Evolutionary conservation across 92 coral and sea anemone species (phyloP).

Genomic region (Isaurus tuberculatus): DNA sequence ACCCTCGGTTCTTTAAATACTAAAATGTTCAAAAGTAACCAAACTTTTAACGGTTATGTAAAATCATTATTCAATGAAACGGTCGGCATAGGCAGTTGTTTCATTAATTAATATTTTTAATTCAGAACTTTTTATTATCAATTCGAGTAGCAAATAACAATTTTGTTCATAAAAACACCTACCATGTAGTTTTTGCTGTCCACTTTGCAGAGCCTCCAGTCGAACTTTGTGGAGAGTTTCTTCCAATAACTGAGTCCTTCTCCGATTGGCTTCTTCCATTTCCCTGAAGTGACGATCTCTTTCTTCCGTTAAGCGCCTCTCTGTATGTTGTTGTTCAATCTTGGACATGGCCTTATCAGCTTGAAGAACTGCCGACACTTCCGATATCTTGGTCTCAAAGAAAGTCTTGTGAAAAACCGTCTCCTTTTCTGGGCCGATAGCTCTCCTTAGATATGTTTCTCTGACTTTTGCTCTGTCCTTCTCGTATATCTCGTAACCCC

Average conservation of each 20-base stretch:
- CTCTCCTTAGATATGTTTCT: neutral
- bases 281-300: neutral
- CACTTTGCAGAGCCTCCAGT: neutral
- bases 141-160: too few relatives aligned
- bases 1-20: too few relatives aligned
- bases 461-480: slow-evolving; percentile 28
- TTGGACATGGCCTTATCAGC: slow-evolving; percentile 25
- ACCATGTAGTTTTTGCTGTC: slow-evolving; percentile 9
- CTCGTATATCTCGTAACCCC: slow-evolving; percentile 17
- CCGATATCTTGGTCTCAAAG: slow-evolving; percentile 10
- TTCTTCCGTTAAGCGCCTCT: neutral
- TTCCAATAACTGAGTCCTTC: neutral
- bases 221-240: neutral
- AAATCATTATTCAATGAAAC: too few relatives aligned
- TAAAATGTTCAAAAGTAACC: too few relatives aligned
- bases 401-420: slow-evolving; percentile 16
- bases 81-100: too few relatives aligned
- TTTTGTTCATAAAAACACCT: neutral
- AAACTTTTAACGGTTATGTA: too few relatives aligned
- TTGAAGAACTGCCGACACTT: slow-evolving; percentile 35
- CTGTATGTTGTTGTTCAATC: neutral
- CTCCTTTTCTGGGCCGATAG: slow-evolving; percentile 38
- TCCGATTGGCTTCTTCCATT: neutral
- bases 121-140: too few relatives aligned
- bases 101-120: too few relatives aligned